Evolutionary conservation across 2,888 invertebrate species (phyloP).

Genomic region (Sipha maydis): DNA sequence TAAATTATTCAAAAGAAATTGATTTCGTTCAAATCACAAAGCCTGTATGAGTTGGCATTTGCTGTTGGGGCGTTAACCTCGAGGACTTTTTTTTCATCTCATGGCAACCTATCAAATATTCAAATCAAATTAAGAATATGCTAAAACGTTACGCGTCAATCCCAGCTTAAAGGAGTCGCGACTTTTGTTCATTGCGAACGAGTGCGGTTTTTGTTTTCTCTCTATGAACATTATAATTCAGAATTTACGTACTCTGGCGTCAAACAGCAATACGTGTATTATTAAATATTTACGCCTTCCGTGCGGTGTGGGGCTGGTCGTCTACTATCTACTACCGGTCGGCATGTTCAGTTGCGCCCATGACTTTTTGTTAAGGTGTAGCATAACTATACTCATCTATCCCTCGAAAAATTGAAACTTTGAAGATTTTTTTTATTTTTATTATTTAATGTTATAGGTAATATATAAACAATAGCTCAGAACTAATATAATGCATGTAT

Average conservation of each 20-base stretch:
- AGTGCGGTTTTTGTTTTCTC: not conserved
- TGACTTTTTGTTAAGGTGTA: no score
- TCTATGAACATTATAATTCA: not conserved
- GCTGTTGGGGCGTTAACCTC: conserved; percentile 29
- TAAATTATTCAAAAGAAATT: conserved; percentile 1
- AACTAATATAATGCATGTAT: no score
- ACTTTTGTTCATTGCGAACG: not conserved
- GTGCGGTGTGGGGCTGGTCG: not conserved
- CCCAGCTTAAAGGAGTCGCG: not conserved
- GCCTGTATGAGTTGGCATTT: not conserved
- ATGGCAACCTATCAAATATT: conserved; percentile 27
- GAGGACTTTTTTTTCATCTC: conserved; percentile 19
- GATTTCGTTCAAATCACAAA: not conserved
- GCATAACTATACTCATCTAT: no score
- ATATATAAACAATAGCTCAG: no score
- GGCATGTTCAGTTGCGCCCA: no score
- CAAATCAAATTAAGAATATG: conserved; percentile 7
- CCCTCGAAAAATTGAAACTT: no score
- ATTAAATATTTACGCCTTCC: not conserved
- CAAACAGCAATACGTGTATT: not conserved
- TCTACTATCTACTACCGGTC: not conserved
- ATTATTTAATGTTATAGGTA: no score
- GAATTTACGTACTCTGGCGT: not conserved
- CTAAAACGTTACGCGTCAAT: not conserved
- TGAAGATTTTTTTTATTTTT: no score